These are phyloP conservation scores for Seira sanloemensis DNA, from an alignment of 2,888 invertebrate species.

Conservation along the genomic window DNA sequence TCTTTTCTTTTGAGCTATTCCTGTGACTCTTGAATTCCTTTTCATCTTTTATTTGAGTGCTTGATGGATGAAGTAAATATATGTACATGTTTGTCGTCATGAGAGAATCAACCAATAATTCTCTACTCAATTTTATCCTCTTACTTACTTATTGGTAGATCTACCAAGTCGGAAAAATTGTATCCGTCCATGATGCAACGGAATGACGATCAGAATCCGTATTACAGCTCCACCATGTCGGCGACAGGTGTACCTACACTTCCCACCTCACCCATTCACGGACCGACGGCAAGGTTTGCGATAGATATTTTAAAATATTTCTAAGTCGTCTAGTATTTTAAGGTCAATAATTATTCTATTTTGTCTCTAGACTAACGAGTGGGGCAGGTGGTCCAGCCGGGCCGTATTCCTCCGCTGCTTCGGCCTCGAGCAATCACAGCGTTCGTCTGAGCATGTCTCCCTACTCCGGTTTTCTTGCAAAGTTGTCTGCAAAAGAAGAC, in stretches of 20 bases:
- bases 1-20: background rate
- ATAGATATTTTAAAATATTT: background rate
- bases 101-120: background rate
- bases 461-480: conserved; percentile 76
- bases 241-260: conserved; percentile 49
- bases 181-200: conserved; percentile 93
- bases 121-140: too few relatives aligned
- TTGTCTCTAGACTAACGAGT: conserved; percentile 41
- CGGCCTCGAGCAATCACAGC: conserved; percentile 70
- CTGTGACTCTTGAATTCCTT: background rate
- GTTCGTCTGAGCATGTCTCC: conserved; percentile 75
- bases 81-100: too few relatives aligned
- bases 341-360: background rate
- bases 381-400: conserved; percentile 53
- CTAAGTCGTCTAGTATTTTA: too few relatives aligned
- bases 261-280: conserved; percentile 64
- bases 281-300: conserved; percentile 56
- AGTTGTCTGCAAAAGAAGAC: conserved; percentile 80
- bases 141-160: conserved; percentile 80
- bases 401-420: conserved; percentile 68
- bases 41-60: background rate
- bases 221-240: conserved; percentile 68
- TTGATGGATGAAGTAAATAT: too few relatives aligned
- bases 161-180: conserved; percentile 95
- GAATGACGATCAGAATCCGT: conserved; percentile 88